A percentile compares a stretch with the other conserved stretches of the same genome.
phyloP scores from a whole-genome alignment of 2,888 invertebrate species.

The Epistrophe eligans region DNA sequence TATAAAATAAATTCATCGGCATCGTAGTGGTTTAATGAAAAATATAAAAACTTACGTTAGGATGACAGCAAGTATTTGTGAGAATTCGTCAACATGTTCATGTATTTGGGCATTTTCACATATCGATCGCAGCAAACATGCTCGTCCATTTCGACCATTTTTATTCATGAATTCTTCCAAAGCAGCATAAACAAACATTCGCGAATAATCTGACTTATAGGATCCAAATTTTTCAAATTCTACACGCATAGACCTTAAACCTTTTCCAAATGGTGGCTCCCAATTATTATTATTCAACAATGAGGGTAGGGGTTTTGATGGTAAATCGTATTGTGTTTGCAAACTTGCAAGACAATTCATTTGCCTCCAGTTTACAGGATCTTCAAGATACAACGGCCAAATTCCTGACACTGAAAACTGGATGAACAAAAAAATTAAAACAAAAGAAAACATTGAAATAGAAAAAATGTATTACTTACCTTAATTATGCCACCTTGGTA shows the following conservation, averaged over 20 bases:
- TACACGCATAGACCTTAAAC: conserved; percentile 11
- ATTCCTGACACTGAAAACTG: conserved; percentile 78
- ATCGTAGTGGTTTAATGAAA: too few relatives aligned
- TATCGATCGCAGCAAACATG: conserved; percentile 81
- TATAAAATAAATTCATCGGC: neutral
- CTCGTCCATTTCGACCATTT: conserved; percentile 77
- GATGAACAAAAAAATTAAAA: neutral
- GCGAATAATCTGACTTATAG: conserved; percentile 79
- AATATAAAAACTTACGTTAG: conserved; percentile 78
- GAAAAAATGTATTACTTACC: conserved; percentile 53
- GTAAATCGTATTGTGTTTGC: conserved; percentile 80
- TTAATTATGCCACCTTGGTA: conserved; percentile 77
- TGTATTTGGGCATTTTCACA: conserved; percentile 82
- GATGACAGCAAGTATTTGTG: conserved; percentile 79
- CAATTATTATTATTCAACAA: conserved; percentile 81
- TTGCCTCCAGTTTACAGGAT: conserved; percentile 80
- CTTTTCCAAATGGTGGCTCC: conserved; percentile 72
- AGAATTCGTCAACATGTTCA: conserved; percentile 43
- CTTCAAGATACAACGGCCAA: conserved; percentile 78
- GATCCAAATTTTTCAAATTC: conserved; percentile 76
- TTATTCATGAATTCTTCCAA: conserved; percentile 80
- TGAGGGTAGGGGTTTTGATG: conserved; percentile 79
- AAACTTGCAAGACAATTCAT: conserved; percentile 78
- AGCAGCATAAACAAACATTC: conserved; percentile 79
- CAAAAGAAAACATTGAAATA: neutral